These are phyloP conservation scores for Drosophila aff. DNA, from an alignment of 1,140 invertebrate genomes.

Conservation along the genomic window DNA sequence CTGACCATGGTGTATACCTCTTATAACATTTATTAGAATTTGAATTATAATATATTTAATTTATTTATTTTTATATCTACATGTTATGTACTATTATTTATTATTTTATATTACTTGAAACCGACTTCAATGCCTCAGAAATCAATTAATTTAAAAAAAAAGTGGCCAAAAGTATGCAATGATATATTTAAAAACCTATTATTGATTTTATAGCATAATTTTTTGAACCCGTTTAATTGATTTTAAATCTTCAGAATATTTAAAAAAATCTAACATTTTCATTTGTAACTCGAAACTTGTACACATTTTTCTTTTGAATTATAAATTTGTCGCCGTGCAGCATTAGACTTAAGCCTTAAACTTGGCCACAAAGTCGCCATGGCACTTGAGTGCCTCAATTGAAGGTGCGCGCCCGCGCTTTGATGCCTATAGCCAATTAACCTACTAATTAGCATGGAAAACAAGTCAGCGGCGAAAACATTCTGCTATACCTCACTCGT, in stretches of 20 bases:
- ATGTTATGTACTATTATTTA: too few species aligned
- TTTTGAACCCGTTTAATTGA: too few species aligned
- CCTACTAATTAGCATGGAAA: conserved; percentile 80
- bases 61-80: background rate
- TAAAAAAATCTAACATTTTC: background rate
- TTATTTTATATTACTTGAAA: too few species aligned
- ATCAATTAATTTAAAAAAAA: too few species aligned
- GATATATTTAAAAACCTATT: too few species aligned
- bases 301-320: background rate
- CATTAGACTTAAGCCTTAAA: conserved; percentile 58
- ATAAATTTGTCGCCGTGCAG: conserved; percentile 2
- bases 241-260: too few species aligned
- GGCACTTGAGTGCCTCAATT: conserved; percentile 27
- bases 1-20: background rate
- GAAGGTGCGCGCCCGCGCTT: conserved; percentile 36
- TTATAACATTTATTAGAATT: too few species aligned
- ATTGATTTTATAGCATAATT: too few species aligned
- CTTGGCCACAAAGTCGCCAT: conserved; percentile 41
- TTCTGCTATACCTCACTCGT: conserved; percentile 1
- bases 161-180: too few species aligned
- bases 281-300: background rate
- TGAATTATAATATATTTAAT: background rate
- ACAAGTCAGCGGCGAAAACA: conserved; percentile 62
- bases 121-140: too few species aligned
- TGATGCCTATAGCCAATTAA: conserved; percentile 76